Evolutionary conservation across 2,888 invertebrate genomes (phyloP).

Genomic region (Drosophila niveifrons): DNA sequence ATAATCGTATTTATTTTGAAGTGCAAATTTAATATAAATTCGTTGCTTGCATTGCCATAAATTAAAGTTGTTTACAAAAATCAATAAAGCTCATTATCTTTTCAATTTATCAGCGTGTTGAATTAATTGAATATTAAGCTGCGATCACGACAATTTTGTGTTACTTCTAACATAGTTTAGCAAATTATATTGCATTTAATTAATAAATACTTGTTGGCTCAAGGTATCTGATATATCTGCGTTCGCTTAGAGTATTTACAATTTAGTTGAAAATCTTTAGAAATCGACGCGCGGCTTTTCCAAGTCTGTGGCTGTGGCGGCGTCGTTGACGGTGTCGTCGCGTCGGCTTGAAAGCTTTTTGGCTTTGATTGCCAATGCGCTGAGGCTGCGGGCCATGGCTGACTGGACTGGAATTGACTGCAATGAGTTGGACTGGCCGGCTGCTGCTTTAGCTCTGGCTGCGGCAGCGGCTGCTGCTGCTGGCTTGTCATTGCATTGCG

Average conservation of each 20-base stretch:
- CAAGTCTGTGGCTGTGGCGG: constrained; percentile 48
- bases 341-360: constrained; percentile 72
- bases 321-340: constrained; percentile 62
- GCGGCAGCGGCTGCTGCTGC: constrained; percentile 12
- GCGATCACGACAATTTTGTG: not conserved
- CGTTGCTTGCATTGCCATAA: too few relatives aligned
- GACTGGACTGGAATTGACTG: constrained; percentile 51
- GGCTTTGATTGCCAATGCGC: constrained; percentile 62
- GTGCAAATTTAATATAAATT: too few relatives aligned
- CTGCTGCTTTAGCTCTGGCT: not conserved
- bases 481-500: constrained; percentile 70
- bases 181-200: not conserved
- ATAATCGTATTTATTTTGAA: too few relatives aligned
- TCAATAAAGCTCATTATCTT: not conserved
- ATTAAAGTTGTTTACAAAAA: not conserved
- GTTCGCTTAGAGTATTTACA: constrained; percentile 42
- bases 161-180: not conserved
- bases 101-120: not conserved
- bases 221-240: constrained; percentile 2
- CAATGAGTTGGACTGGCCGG: constrained; percentile 30
- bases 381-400: constrained; percentile 68
- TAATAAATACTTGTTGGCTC: not conserved
- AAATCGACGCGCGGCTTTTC: constrained; percentile 69
- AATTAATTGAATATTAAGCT: not conserved
- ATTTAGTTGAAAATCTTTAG: constrained; percentile 67